These are phyloP conservation scores for Cygnus atratus DNA, from an alignment of 2,113 vertebrate species.

Conservation along the genomic window DNA sequence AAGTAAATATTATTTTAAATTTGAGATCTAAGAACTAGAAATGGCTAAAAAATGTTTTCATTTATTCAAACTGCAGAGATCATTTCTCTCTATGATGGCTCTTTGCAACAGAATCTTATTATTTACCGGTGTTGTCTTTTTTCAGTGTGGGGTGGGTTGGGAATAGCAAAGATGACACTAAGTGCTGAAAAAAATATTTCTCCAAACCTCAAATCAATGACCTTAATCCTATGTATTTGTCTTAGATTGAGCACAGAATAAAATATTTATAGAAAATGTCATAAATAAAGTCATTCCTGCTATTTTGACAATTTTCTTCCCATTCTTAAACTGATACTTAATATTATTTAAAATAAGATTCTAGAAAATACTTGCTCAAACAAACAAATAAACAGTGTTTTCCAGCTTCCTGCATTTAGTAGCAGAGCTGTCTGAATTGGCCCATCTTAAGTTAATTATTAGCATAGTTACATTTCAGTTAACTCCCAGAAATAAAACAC, in stretches of 20 bases:
- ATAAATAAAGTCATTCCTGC: background rate
- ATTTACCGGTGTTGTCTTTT: background rate
- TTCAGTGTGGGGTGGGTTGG: background rate
- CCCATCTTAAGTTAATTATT: background rate
- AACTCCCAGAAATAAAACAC: background rate
- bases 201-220: background rate
- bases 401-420: background rate
- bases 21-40: background rate
- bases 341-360: background rate
- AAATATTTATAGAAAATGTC: background rate
- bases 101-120: background rate
- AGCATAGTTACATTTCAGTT: background rate
- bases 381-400: background rate
- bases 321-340: background rate
- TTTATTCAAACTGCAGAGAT: background rate
- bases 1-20: background rate
- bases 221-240: background rate
- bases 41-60: background rate
- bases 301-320: background rate
- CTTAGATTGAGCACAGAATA: background rate
- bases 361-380: background rate
- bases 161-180: background rate
- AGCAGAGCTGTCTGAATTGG: background rate
- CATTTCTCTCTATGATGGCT: background rate
- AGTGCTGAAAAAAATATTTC: background rate